Conservation (phyloP, 2,888 invertebrate species). For the Cephus sareptanus region DNA sequence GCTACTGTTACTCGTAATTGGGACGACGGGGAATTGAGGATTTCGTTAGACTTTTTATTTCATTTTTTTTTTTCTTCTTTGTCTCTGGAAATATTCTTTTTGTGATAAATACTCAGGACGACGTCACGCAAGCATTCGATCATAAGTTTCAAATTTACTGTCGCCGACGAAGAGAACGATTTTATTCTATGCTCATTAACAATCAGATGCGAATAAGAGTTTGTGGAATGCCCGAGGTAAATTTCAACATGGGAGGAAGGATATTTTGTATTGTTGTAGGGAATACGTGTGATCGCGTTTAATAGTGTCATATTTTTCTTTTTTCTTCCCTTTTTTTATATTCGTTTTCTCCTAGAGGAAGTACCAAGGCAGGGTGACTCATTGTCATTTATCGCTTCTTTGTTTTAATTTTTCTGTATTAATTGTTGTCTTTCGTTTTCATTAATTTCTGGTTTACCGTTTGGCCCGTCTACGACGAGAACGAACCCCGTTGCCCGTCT, state of each 20-base stretch:
- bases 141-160: not conserved
- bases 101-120: not conserved
- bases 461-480: conserved; percentile 56
- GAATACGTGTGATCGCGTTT: not conserved
- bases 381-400: conserved; percentile 25
- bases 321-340: not conserved
- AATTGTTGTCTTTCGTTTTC: conserved; percentile 64
- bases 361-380: conserved; percentile 11
- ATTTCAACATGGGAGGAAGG: not conserved
- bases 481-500: conserved; percentile 38
- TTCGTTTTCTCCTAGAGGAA: not conserved
- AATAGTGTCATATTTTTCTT: not conserved
- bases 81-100: not conserved
- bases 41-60: not conserved
- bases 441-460: conserved; percentile 66
- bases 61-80: not conserved
- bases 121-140: not conserved
- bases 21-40: not conserved
- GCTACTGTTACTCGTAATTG: not conserved
- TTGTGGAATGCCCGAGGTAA: not conserved
- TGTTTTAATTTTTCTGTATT: conserved; percentile 55
- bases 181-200: not conserved
- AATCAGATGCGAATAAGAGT: not conserved
- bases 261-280: not conserved
- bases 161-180: not conserved